Evolutionary conservation across 2,888 invertebrate species (phyloP), one percentile per base, ranked within the genome.

Genomic region (Apodemia mormo): DNA sequence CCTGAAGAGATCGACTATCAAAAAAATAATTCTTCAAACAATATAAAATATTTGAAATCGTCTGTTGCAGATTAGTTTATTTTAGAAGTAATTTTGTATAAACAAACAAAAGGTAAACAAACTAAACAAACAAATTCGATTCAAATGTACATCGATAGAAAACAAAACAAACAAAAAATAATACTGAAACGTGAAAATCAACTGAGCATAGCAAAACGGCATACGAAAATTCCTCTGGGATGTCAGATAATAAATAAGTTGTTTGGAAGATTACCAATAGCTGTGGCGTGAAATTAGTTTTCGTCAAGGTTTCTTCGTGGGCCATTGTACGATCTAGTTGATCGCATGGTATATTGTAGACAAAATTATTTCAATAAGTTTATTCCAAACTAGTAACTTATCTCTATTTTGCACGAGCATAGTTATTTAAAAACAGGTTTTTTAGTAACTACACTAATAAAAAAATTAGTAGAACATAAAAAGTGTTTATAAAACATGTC

Each of bases 221-320:
- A 52, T 2, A 52, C n/a, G 52, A 52, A 52, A 52, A 7, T n/a
- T 52, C 52, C 52, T 52, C 52, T 52, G 61, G 33, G 61, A 64
- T 64, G 14, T 64, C 61, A 64, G 33, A 33, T 61, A 61, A 14
- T 22, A 52, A 52, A 52, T 52, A 52, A 52, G 52, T 52, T 37
- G 14, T 64, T 64, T 33, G 61, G 61, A 37, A 33, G 33, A 64
- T 64, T 37, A 37, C 61, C 37, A 37, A 33, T 7, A 64, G 33
- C 12, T 33, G 33, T 64, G 14, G 33, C 61, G 61, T 64, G 61
- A 64, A 64, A 64, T 64, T 64, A 64, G 61, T 64, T 64, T 52
- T 64, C 37, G 61, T 14, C 37, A 64, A 37, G 30, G 29, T 58
- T 58, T 64, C 37, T 64, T 37, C 61, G 5, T 14, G 33, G 14